Percentiles rank a stretch among this genome's conserved stretches.
phyloP scores from a whole-genome alignment of 2,113 vertebrate genomes.

The Dendropsophus ebraccatus region DNA sequence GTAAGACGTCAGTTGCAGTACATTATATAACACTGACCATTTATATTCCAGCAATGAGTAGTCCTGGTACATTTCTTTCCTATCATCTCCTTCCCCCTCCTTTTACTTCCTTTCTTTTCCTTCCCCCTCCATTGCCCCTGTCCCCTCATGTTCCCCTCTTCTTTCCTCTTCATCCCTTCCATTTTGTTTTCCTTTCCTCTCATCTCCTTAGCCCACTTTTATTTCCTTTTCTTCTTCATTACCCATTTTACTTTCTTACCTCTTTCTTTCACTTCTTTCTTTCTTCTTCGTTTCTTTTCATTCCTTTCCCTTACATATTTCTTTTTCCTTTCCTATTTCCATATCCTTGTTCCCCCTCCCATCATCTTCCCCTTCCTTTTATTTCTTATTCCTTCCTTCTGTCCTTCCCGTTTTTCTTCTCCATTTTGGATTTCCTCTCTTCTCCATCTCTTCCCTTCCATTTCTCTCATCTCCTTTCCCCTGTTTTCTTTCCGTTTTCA shows the following conservation, averaged over 20 bases:
- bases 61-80: neutral
- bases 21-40: neutral
- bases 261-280: neutral
- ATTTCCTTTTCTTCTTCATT: neutral
- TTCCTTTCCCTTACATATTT: neutral
- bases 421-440: neutral
- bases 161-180: too few species aligned
- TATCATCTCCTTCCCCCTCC: neutral
- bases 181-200: too few species aligned
- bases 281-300: neutral
- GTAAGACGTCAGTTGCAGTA: slow-evolving; percentile 72
- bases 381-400: neutral
- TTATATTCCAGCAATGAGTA: too few species aligned
- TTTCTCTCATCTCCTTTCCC: neutral
- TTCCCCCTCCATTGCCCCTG: neutral
- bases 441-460: neutral
- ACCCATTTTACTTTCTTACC: neutral
- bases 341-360: neutral
- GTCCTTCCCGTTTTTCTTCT: neutral
- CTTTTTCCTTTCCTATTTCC: neutral
- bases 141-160: too few species aligned
- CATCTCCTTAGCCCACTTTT: too few species aligned
- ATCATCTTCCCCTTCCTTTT: neutral
- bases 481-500: neutral
- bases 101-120: neutral